A percentile compares a stretch with the other conserved stretches of the same genome.
Conservation (phyloP, 1,140 invertebrate species). For the Drosophila bifasciata region DNA sequence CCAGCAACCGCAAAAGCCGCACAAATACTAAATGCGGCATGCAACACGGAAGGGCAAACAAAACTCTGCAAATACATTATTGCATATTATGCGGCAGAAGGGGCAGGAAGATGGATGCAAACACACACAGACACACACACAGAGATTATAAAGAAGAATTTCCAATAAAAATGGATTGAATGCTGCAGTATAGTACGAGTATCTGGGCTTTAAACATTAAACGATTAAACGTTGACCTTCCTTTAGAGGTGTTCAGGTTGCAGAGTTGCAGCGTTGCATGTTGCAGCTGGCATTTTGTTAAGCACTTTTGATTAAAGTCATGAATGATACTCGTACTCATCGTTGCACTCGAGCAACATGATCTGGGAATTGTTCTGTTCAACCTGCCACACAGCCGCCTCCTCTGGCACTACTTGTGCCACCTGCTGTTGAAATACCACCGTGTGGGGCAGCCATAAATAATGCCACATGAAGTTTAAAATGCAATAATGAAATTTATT, state of each 20-base stretch:
- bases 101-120: neutral
- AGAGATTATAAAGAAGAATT: constrained; percentile 19
- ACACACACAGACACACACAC: neutral
- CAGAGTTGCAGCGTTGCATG: too few relatives aligned
- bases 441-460: constrained; percentile 47
- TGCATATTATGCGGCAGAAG: constrained; percentile 46
- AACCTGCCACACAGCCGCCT: too few relatives aligned
- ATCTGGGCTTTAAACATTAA: neutral
- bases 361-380: constrained; percentile 17
- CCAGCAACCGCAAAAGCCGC: constrained; percentile 62
- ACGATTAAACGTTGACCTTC: neutral
- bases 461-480: constrained; percentile 52
- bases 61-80: constrained; percentile 32
- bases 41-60: constrained; percentile 31
- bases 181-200: too few relatives aligned
- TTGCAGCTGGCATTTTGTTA: too few relatives aligned
- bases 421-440: constrained; percentile 20
- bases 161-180: too few relatives aligned
- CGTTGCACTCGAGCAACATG: constrained; percentile 5
- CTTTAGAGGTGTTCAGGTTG: neutral
- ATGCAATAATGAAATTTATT: constrained; percentile 64
- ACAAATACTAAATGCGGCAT: constrained; percentile 51
- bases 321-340: neutral
- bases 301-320: neutral
- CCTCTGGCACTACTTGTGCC: too few relatives aligned